Evolutionary conservation across 64 coral and sea anemone genomes (phyloP).

Genomic region (Pocillopora verrucosa): DNA sequence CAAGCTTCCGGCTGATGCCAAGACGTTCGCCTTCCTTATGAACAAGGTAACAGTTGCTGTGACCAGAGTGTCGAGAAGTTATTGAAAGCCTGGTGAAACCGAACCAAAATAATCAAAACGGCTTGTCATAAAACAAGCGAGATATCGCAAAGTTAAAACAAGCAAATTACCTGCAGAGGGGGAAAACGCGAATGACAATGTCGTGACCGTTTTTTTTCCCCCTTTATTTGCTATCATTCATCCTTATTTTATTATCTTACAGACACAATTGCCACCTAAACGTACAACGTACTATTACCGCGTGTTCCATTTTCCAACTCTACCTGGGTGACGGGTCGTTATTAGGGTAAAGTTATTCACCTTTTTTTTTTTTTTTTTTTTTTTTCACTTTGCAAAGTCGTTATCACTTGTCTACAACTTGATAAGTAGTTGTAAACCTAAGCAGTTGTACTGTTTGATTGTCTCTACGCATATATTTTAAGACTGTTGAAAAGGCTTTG

Average conservation of each 20-base stretch:
- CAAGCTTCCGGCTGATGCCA: not conserved
- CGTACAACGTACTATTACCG: not conserved
- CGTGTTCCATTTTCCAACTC: not conserved
- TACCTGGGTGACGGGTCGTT: not conserved
- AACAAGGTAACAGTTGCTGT: constrained; percentile 1
- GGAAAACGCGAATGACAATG: too few species aligned
- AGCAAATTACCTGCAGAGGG: too few species aligned
- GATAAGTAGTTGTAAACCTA: too few species aligned
- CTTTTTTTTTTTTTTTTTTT: too few species aligned
- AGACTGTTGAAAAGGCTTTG: too few species aligned
- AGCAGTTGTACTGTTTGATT: too few species aligned
- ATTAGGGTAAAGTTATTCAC: not conserved
- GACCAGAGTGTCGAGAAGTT: not conserved
- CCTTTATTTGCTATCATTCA: not conserved
- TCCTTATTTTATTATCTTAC: not conserved
- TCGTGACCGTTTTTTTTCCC: not conserved
- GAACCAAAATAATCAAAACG: too few species aligned
- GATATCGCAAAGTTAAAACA: too few species aligned
- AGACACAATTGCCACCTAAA: not conserved
- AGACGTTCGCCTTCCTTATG: constrained; percentile 2
- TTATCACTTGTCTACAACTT: too few species aligned
- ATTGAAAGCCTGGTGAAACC: not conserved
- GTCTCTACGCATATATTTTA: too few species aligned
- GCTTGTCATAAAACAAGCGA: too few species aligned
- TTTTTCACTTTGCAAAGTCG: too few species aligned